phyloP scores from a whole-genome alignment of 1,140 invertebrate genomes.

The Lordiphosa clarofinis region DNA sequence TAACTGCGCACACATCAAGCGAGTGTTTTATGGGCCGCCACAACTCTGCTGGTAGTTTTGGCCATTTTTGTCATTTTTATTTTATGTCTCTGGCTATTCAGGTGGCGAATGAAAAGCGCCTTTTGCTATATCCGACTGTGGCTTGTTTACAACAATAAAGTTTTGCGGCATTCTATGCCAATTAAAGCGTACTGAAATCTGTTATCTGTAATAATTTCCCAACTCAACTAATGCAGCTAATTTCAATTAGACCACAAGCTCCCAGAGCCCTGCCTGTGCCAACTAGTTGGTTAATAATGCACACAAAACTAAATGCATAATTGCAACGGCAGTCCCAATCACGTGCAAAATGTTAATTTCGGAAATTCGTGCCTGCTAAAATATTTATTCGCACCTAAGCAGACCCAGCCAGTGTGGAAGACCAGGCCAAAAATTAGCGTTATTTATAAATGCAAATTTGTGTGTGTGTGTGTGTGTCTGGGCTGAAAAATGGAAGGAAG shows the following conservation, averaged over 20 bases:
- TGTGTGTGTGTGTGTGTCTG: constrained; percentile 5
- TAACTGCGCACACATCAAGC: constrained; percentile 65
- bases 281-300: constrained; percentile 74
- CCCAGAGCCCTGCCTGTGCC: constrained; percentile 22
- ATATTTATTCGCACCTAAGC: constrained; percentile 78
- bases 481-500: constrained; percentile 39
- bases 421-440: constrained; percentile 67
- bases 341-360: constrained; percentile 77
- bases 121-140: constrained; percentile 39
- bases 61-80: constrained; percentile 26
- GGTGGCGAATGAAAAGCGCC: constrained; percentile 42
- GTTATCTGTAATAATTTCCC: too few species aligned
- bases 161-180: not conserved
- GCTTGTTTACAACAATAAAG: constrained; percentile 14
- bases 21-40: constrained; percentile 71
- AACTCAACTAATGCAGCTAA: constrained; percentile 43
- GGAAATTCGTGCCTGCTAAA: constrained; percentile 68
- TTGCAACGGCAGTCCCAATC: constrained; percentile 45
- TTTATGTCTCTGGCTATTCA: constrained; percentile 40
- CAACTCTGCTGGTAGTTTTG: constrained; percentile 23
- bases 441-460: constrained; percentile 70
- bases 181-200: constrained; percentile 1
- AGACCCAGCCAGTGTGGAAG: constrained; percentile 24
- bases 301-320: constrained; percentile 78
- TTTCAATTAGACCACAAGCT: constrained; percentile 58